Base-by-base conservation (phyloP, 1,140 invertebrate genomes). In the Samia ricini region DNA sequence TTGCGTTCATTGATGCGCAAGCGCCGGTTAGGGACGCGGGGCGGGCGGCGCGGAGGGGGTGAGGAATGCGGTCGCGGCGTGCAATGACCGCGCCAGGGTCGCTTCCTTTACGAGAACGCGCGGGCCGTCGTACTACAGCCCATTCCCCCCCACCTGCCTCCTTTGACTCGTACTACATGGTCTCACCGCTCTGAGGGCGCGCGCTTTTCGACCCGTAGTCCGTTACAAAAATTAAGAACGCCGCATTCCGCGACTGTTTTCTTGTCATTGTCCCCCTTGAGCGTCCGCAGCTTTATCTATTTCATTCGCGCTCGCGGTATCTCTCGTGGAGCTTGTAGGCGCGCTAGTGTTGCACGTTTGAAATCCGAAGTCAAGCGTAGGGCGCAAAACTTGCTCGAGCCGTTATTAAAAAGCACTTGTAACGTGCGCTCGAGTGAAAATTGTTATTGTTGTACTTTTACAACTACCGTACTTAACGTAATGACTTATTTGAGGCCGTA, bases 61-160 rank as follows among this genome's bases (percentile, higher is more conserved):
- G 79, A 83, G 79, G 83, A 86, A 88, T 88, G 85, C 85, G 85
- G 84, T 81, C 84, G 85, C 79, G 80, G 83, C 85, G 85, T 81
- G 85, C 84, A 89, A 85, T 87, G 85, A 89, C 85, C 85, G 85
- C 85, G 83, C 81, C 85, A 89, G 85, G 85, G 85, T 89, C 85
- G 85, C 85, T 87, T 89, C 85, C 85, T 89, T 89, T 87, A 89
- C 85, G 85, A 89, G 85, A 85, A 86, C n/a, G 79, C 79, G 79
- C 82, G 80, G 79, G 78, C 81, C 84, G 81, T 85, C 85, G 86
- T 89, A 89, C 86, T 89, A 89, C 86, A 87, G 77, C 72, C 83
- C 74, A 69, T 71, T 33, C 66, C 80, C 73, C 81, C 68, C 68
- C 68, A 70, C 63, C 49, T 58, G 61, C 42, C 60, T 12, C 33